These are phyloP conservation scores for Periphyllus acericola DNA, from an alignment of 2,888 invertebrate genomes.

Conservation along the genomic window DNA sequence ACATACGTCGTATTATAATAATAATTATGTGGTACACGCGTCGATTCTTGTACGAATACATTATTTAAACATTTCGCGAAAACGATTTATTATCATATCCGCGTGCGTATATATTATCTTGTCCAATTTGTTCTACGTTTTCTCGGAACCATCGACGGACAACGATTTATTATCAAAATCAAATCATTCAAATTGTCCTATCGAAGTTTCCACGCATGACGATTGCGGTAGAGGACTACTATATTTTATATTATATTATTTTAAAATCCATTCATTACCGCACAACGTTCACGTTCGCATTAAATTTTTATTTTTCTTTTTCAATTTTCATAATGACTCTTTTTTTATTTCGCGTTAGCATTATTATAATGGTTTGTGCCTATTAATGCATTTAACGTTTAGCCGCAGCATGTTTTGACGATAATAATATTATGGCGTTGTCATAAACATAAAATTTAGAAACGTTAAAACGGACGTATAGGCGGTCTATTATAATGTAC, in stretches of 20 bases:
- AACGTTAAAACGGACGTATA: background rate
- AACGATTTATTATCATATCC: slow-evolving; percentile 15
- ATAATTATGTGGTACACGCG: background rate
- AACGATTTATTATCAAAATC: slow-evolving; percentile 38
- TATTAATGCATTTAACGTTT: slow-evolving; percentile 4
- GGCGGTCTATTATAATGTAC: too few relatives aligned
- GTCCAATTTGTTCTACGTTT: slow-evolving; percentile 33
- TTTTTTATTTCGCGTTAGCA: slow-evolving; percentile 7
- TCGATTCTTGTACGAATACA: background rate
- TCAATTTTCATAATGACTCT: slow-evolving; percentile 13
- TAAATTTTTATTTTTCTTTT: background rate
- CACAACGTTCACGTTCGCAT: background rate
- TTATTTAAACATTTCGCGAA: slow-evolving; percentile 7
- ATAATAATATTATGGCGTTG: background rate
- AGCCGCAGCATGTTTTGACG: slow-evolving; percentile 14
- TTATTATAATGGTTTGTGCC: background rate
- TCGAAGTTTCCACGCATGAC: background rate
- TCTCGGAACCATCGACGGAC: slow-evolving; percentile 24
- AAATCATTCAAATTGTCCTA: slow-evolving; percentile 40
- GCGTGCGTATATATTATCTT: background rate
- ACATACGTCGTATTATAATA: too few relatives aligned
- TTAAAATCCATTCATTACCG: slow-evolving; percentile 28
- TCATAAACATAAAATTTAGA: background rate
- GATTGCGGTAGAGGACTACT: background rate
- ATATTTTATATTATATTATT: background rate